Conservation (phyloP, 1,140 invertebrate genomes). For the Drosophila ogumai region DNA sequence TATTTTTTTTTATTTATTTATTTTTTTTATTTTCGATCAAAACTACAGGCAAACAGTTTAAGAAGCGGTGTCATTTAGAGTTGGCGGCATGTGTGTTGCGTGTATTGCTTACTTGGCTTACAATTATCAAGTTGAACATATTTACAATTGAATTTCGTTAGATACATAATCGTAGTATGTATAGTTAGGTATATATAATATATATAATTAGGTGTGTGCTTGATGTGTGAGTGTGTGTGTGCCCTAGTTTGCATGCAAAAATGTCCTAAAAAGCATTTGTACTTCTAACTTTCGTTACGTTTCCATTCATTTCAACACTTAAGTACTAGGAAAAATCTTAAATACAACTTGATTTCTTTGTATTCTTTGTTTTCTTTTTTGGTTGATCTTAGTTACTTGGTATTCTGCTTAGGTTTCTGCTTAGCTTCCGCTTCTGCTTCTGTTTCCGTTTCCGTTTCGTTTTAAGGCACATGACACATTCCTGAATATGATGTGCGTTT, state of each 20-base stretch:
- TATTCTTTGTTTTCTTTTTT: constrained; percentile 24
- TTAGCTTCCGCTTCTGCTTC: constrained; percentile 11
- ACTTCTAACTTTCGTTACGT: constrained; percentile 53
- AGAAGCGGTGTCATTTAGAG: constrained; percentile 64
- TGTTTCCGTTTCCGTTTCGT: constrained; percentile 27
- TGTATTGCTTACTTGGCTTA: constrained; percentile 61
- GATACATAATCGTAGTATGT: constrained; percentile 62
- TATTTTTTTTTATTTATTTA: constrained; percentile 9
- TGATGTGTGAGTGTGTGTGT: constrained; percentile 51
- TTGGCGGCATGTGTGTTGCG: constrained; percentile 38
- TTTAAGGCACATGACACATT: constrained; percentile 81
- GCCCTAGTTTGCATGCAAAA: constrained; percentile 59
- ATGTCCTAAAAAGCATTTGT: constrained; percentile 78
- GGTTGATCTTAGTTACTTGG: constrained; percentile 52
- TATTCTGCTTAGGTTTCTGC: constrained; percentile 42
- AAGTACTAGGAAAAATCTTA: constrained; percentile 72
- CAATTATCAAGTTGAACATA: constrained; percentile 63
- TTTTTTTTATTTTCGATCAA: constrained; percentile 38
- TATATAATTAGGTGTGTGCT: constrained; percentile 41
- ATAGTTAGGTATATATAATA: constrained; percentile 31
- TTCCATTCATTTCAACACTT: constrained; percentile 70
- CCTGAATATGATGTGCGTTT: constrained; percentile 80
- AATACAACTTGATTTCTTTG: constrained; percentile 59
- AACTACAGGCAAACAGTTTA: constrained; percentile 50
- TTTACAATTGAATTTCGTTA: constrained; percentile 72